Conservation (phyloP, 2,888 invertebrate species). For the Gymnocheta viridis region DNA sequence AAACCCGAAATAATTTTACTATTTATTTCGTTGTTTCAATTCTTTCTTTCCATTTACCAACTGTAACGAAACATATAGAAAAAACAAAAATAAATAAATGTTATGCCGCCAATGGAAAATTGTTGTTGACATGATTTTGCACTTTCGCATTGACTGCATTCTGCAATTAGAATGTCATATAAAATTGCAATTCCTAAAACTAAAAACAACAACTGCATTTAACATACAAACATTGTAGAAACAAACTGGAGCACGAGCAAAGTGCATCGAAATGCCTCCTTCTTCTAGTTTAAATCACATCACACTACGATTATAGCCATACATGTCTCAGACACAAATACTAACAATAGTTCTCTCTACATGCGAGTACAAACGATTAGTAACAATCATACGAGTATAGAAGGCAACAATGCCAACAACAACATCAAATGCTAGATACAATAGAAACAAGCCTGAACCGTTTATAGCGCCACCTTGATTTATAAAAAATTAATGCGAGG, state of each 20-base stretch:
- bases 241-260: conserved; percentile 66
- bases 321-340: neutral
- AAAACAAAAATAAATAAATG: conserved; percentile 74
- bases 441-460: conserved; percentile 10
- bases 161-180: conserved; percentile 82
- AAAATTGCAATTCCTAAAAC: conserved; percentile 67
- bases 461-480: conserved; percentile 68
- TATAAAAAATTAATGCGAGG: conserved; percentile 14
- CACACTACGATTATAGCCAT: conserved; percentile 1
- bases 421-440: conserved; percentile 12
- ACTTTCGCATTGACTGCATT: conserved; percentile 82
- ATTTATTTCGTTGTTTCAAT: conserved; percentile 65
- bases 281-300: conserved; percentile 29
- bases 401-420: neutral
- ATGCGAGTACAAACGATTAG: neutral
- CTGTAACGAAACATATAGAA: conserved; percentile 73
- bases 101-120: conserved; percentile 74
- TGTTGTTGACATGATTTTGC: conserved; percentile 83
- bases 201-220: conserved; percentile 31
- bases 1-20: conserved; percentile 54
- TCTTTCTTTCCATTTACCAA: conserved; percentile 73
- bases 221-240: conserved; percentile 20
- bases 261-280: conserved; percentile 57
- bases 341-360: neutral
- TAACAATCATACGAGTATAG: conserved; percentile 11